phyloP scores from a whole-genome alignment of 2,113 vertebrate genomes.

The Hiodon alosoides region DNA sequence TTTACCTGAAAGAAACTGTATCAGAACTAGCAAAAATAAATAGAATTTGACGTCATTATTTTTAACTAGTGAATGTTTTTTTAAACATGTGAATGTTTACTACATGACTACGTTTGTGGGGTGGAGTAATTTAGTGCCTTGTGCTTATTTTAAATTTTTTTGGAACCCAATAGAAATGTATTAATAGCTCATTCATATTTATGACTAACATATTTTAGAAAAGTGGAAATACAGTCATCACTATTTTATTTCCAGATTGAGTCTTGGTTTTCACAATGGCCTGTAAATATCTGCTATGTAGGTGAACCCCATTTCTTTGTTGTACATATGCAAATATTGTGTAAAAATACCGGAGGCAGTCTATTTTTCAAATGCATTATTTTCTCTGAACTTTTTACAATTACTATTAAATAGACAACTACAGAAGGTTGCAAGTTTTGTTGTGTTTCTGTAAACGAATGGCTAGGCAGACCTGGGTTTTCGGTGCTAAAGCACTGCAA shows the following conservation, averaged over 20 bases:
- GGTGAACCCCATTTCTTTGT: slow-evolving; percentile 26
- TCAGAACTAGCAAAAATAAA: too few relatives aligned
- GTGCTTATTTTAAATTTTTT: not conserved
- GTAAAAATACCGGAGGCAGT: slow-evolving; percentile 26
- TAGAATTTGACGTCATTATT: not conserved
- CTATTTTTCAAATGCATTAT: slow-evolving; percentile 29
- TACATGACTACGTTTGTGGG: not conserved
- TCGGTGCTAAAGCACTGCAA: too few relatives aligned
- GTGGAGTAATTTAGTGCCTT: not conserved
- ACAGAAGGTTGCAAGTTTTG: not conserved
- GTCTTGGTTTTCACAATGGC: slow-evolving; percentile 5
- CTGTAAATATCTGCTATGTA: slow-evolving; percentile 35
- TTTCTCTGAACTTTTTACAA: slow-evolving; percentile 23
- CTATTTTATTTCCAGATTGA: not conserved
- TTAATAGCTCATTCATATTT: too few relatives aligned
- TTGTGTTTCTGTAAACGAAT: not conserved
- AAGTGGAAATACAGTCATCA: not conserved
- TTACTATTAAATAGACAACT: slow-evolving; percentile 6
- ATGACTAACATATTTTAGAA: not conserved
- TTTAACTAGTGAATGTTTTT: not conserved
- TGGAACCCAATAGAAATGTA: too few relatives aligned
- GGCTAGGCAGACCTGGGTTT: not conserved
- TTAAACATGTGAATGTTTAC: not conserved
- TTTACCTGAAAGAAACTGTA: too few relatives aligned
- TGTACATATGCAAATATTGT: slow-evolving; percentile 35